Base-by-base conservation (phyloP, 2,797 vertebrate species). In the Aquila chrysaetos region DNA sequence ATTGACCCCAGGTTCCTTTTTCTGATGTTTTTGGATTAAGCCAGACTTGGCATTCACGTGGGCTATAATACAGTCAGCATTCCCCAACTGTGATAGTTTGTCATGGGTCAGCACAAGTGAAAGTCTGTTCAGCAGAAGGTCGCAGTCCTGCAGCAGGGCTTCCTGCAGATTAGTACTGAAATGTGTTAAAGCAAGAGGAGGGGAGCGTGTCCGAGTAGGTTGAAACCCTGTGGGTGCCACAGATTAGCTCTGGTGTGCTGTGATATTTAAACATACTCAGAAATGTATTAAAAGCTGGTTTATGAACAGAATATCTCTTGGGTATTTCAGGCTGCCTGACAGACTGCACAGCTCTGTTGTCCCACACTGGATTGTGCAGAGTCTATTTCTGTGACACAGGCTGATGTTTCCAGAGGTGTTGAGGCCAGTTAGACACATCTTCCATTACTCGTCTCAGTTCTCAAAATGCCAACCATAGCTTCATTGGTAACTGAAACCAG, bases 1-100 rank as follows among this genome's bases (percentile, higher is more conserved):
- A 63, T 67, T 97, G 95, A 96, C 93, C 92, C 93, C 76, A 19
- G 35, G 92, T 94, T 96, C 95, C 88, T 94, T 92, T 97, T 94
- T 92, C 93, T 95, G 90, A 78, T 96, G 85, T 90, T 96, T 96
- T 97, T 87, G 92, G 83, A 95, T 93, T 90, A 85, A 95, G 80
- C 3, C 90, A 79, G 93, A 51, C 90, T 86, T 81, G 90, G 82
- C 80, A 70, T 28, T 95, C 92, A 79, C 28, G 4, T 35, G 94
- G 93, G 70, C 83, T 85, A 1, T 14, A 90, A 87, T 86, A 51
- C 46, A 63, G 79, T 13, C 93, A 82, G 83, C 93, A 10, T 70
- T 93, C 88, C 85, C 83, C 74, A 63, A 65, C 83, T 44, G 90
- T 6, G 85, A 28, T 30, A 37, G 88, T 41, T 76, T 95, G 90